These are phyloP conservation scores for Muschampia plurimacula DNA, from an alignment of 2,888 invertebrate genomes.

Conservation along the genomic window DNA sequence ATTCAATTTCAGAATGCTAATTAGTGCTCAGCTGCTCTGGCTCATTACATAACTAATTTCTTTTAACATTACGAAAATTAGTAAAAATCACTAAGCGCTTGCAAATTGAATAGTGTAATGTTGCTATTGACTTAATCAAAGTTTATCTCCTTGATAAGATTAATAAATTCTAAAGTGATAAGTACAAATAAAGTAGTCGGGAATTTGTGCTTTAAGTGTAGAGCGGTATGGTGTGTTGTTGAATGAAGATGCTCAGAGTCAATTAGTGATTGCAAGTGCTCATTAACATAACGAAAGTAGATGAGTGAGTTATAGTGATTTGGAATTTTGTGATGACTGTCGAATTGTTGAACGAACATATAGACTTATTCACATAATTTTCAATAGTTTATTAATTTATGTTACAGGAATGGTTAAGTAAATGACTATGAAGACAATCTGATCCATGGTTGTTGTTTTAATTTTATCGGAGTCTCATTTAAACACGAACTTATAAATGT, in stretches of 20 bases:
- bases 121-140: not conserved
- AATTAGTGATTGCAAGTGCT: constrained; percentile 32
- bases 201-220: constrained; percentile 10
- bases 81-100: not conserved
- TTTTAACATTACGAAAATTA: too few species aligned
- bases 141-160: not conserved
- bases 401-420: too few species aligned
- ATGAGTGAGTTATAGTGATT: constrained; percentile 11
- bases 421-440: too few species aligned
- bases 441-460: too few species aligned
- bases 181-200: constrained; percentile 28
- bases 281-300: constrained; percentile 11
- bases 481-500: too few species aligned
- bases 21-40: too few species aligned
- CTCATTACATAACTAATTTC: too few species aligned
- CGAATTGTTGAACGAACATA: constrained; percentile 7
- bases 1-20: too few species aligned
- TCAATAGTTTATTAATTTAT: too few species aligned
- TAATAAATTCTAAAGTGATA: constrained; percentile 23
- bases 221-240: constrained; percentile 8
- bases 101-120: not conserved
- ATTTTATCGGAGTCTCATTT: too few species aligned
- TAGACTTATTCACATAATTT: too few species aligned
- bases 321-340: not conserved
- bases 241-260: constrained; percentile 29